Percentiles rank a stretch among this genome's conserved stretches.
Conservation (phyloP, 2,888 invertebrate genomes). For the Phengaris arion region DNA sequence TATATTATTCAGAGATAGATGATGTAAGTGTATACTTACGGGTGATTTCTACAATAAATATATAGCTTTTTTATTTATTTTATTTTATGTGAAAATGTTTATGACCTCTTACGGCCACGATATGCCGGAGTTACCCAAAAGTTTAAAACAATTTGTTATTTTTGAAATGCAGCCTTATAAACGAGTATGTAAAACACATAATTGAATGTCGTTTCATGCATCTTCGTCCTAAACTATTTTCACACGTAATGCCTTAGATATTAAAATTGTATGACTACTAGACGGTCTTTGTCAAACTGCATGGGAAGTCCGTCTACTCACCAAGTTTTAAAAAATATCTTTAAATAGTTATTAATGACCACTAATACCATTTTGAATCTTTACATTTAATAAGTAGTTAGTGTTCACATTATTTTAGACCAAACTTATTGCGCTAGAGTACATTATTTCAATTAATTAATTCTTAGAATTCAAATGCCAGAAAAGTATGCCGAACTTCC, state of each 20-base stretch:
- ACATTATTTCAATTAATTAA: not conserved
- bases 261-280: not conserved
- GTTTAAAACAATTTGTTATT: not conserved
- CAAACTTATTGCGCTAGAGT: not conserved
- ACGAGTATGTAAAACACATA: not conserved
- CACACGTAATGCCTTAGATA: not conserved
- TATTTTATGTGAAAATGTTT: not conserved
- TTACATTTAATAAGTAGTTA: not conserved
- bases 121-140: not conserved
- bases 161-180: not conserved
- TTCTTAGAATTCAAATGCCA: not conserved
- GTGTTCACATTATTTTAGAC: not conserved
- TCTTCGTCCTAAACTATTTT: conserved; percentile 3
- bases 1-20: not conserved
- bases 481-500: conserved; percentile 1
- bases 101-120: not conserved
- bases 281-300: conserved; percentile 3
- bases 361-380: not conserved
- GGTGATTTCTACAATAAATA: not conserved
- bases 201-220: not conserved
- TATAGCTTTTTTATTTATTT: not conserved
- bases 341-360: not conserved
- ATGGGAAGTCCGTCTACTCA: not conserved
- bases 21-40: not conserved
- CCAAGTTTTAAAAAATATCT: not conserved